Evolutionary conservation across 2,113 vertebrate genomes (phyloP).

Genomic region (Nyctibius bracteatus): DNA sequence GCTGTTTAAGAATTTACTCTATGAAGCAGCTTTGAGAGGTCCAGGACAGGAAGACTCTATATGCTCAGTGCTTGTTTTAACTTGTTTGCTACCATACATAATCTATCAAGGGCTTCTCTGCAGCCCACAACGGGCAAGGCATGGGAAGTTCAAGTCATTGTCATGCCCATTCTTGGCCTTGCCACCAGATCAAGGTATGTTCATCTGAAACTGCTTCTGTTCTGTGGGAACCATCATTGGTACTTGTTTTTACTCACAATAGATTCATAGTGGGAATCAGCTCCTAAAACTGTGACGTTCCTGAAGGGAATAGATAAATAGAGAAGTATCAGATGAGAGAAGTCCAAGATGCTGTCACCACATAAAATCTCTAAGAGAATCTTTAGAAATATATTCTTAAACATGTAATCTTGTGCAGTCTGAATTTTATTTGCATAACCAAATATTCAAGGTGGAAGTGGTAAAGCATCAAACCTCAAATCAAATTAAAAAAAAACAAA

Average conservation of each 20-base stretch:
- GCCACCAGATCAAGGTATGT: not conserved
- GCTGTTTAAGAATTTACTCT: not conserved
- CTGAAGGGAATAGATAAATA: not conserved
- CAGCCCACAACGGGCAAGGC: not conserved
- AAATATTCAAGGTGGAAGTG: not conserved
- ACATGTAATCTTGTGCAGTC: not conserved
- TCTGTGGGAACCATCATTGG: not conserved
- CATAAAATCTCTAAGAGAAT: not conserved
- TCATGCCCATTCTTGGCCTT: not conserved
- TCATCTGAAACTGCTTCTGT: not conserved
- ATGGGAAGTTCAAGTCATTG: not conserved
- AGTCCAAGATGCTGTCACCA: not conserved
- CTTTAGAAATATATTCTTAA: not conserved
- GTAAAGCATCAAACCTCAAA: not conserved
- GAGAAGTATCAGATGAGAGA: not conserved
- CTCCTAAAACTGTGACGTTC: not conserved
- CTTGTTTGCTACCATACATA: not conserved
- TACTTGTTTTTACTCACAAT: not conserved
- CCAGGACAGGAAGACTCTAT: not conserved
- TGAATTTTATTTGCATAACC: not conserved
- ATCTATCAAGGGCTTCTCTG: not conserved
- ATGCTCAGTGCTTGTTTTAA: not conserved
- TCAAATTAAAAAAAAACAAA: not conserved
- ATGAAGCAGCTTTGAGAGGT: not conserved
- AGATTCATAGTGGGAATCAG: not conserved